Evolutionary conservation across 2,113 vertebrate genomes (phyloP).

Genomic region (Meleagris gallopavo): DNA sequence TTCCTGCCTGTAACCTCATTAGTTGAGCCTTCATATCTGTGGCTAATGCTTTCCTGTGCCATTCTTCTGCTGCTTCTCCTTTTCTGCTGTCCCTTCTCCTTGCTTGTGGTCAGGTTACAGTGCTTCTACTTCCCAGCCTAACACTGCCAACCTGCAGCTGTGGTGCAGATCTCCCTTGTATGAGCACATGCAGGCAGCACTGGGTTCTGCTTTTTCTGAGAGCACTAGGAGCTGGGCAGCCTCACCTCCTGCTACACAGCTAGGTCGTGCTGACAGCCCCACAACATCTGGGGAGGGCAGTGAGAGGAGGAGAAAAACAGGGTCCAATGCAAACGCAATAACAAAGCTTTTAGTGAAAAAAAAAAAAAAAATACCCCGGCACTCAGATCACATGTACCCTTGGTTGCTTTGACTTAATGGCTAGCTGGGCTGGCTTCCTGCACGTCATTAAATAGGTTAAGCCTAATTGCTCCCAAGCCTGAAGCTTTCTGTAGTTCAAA

Average conservation of each 20-base stretch:
- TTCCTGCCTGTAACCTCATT: neutral
- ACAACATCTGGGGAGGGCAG: neutral
- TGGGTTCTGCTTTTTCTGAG: conserved; percentile 5
- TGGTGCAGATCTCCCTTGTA: neutral
- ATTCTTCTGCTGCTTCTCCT: neutral
- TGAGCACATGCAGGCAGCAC: neutral
- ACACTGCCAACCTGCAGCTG: neutral
- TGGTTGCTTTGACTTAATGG: conserved; percentile 4
- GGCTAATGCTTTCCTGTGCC: neutral
- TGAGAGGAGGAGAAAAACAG: neutral
- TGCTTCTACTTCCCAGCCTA: too few species aligned
- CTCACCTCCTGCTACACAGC: neutral
- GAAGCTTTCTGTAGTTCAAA: neutral
- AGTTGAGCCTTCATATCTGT: neutral
- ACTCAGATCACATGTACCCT: neutral
- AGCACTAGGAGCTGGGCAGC: neutral
- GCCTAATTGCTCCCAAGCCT: neutral
- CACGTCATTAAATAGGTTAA: conserved; percentile 3
- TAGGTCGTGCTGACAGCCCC: neutral
- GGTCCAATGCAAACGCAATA: neutral
- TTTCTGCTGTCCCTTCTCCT: neutral
- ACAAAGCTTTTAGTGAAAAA: neutral
- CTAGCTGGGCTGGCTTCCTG: neutral
- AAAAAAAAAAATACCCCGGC: neutral
- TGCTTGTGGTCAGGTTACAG: rapidly evolving